Percentiles rank a stretch among this genome's conserved stretches.
Conservation (phyloP, 2,113 vertebrate species). For the Pluvianellus socialis region DNA sequence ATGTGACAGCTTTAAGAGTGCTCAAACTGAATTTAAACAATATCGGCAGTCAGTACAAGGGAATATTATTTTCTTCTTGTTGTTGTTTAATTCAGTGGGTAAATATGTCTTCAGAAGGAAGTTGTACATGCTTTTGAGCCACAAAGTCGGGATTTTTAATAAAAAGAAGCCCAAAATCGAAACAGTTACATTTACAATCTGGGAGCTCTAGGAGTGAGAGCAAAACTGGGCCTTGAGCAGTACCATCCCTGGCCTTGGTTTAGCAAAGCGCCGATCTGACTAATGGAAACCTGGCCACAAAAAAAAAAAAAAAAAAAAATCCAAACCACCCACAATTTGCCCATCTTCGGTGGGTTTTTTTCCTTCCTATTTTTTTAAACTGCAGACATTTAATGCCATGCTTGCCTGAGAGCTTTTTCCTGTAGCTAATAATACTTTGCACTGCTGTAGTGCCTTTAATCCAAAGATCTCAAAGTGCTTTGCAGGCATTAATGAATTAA, state of each 20-base stretch:
- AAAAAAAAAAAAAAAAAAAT: background rate
- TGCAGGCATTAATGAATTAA: constrained; percentile 67
- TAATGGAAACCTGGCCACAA: background rate
- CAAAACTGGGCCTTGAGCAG: background rate
- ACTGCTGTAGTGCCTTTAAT: constrained; percentile 53
- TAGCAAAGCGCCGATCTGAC: background rate
- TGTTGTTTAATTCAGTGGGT: background rate
- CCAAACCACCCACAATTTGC: background rate
- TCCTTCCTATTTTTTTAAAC: background rate
- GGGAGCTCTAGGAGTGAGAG: background rate
- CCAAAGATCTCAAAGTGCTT: constrained; percentile 64
- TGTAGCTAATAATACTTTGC: constrained; percentile 54
- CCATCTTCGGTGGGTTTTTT: background rate
- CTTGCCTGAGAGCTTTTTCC: constrained; percentile 57
- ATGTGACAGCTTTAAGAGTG: background rate
- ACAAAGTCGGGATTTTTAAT: background rate
- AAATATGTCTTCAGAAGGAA: background rate
- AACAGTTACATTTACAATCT: background rate
- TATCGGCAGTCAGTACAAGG: background rate
- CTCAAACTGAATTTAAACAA: background rate
- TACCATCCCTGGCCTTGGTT: background rate
- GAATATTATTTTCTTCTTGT: background rate
- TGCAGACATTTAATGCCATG: constrained; percentile 11
- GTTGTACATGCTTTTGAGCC: background rate
- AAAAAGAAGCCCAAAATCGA: background rate